phyloP scores from a whole-genome alignment of 2,888 invertebrate genomes.

The Baccha elongata region DNA sequence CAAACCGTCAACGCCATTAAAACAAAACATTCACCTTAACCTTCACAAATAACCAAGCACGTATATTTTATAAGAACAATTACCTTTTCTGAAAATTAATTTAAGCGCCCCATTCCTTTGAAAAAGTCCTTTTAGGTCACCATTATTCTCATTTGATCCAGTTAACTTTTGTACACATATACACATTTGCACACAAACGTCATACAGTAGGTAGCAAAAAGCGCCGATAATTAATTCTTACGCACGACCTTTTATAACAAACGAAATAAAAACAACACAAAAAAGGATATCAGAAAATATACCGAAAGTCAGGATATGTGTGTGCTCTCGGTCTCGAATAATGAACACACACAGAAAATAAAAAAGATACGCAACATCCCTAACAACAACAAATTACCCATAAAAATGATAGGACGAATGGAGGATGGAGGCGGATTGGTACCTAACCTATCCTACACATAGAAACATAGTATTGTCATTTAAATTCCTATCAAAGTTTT shows the following conservation, averaged over 20 bases:
- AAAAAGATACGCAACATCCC: conserved; percentile 1
- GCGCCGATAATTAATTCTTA: conserved; percentile 48
- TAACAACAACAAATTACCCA: conserved; percentile 28
- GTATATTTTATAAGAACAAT: conserved; percentile 33
- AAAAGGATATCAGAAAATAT: conserved; percentile 9
- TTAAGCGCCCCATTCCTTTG: conserved; percentile 15
- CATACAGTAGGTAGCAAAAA: not conserved
- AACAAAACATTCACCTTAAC: conserved; percentile 41
- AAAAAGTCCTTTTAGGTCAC: conserved; percentile 24
- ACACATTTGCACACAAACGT: not conserved
- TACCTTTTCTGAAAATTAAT: conserved; percentile 52
- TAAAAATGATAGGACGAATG: conserved; percentile 16
- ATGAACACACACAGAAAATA: not conserved
- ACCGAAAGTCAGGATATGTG: conserved; percentile 18
- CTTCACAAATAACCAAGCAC: conserved; percentile 34
- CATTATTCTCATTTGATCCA: conserved; percentile 27
- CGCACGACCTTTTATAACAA: conserved; percentile 53
- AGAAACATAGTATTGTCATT: conserved; percentile 71
- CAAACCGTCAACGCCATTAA: conserved; percentile 32
- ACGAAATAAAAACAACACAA: conserved; percentile 2
- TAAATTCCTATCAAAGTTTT: conserved; percentile 66
- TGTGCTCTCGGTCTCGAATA: not conserved
- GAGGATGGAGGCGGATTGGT: not conserved
- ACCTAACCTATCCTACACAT: conserved; percentile 19
- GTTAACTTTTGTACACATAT: conserved; percentile 10